Base-by-base conservation (phyloP, 2,888 invertebrate genomes). In the Tenthredo amoena region DNA sequence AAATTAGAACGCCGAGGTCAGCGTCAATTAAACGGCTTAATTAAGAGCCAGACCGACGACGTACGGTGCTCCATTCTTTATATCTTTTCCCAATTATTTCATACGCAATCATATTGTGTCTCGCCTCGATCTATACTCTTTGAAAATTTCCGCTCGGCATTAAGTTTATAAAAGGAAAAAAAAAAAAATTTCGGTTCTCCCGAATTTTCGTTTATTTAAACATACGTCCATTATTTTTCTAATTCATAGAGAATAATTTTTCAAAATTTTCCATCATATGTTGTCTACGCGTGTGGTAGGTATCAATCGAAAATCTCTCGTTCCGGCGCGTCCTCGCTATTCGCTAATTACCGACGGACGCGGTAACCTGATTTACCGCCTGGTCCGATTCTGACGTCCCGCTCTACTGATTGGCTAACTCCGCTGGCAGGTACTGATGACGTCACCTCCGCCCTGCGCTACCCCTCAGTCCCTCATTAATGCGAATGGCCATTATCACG, bases 331-430 rank as follows among this genome's bases (percentile, higher is more conserved):
- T 91, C 91, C 91, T 91, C 90, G 91, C 91, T 90, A 90, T 92
- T 91, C 91, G 88, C 91, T 92, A 92, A 92, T 92, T 92, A 92
- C 92, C 91, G 92, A 90, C 90, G 90, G 21, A 68, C 82, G 82
- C 21, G 90, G 87, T 93, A 93, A 93, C 90, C 88, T 90, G 92
- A 92, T 93, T 92, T 92, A 91, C 88, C 84, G 86, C 86, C 88
- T 87, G 89, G 88, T 88, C 87, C 89, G 89, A 92, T 90, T 92
- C 92, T 91, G 91, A 92, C 90, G 90, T 92, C 88, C 89, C 88
- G 89, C 88, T 89, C 88, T 87, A 88, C 89, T 91, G 91, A 92
- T 91, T 91, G 90, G 90, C 90, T 68, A 68, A 83, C 82, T 83
- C 82, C 50, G 68, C 47, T 83, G 82, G 65, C 87, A 87, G 85